Evolutionary conservation across 2,113 vertebrate species (phyloP), one percentile per base, ranked within the genome.

Genomic region (Penelope pileata): DNA sequence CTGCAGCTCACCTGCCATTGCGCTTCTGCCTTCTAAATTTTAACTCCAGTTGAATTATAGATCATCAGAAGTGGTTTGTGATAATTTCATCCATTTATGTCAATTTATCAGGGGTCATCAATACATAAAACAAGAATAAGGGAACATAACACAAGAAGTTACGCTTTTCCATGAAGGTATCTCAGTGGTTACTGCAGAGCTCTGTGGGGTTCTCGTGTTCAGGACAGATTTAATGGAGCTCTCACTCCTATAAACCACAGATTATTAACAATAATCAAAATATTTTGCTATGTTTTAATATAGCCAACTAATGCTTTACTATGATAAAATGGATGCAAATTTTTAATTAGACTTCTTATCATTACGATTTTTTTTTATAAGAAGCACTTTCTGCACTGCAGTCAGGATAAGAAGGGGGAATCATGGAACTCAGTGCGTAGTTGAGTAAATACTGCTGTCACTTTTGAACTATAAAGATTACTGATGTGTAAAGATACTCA

Each of bases 211-310:
- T 30, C 10, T 16, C 47, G 12, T 4, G 27, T 17, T 9, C 34
- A 51, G 29, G 58, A 32, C 29, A 84, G 48, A 96, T 83, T 94
- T 91, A 85, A 73, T 85, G 76, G 40, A 60, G 17, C 42, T 87
- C 36, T 79, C 73, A 43, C 42, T 78, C 48, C 53, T 84, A 34
- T 82, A 84, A 94, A 93, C 53, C 77, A 54, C 34, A 73, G 47
- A 27, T 86, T 90, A 86, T 82, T 93, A 42, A 30, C 62, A 91
- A 67, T 82, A 82, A 86, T 72, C 63, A 83, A 47, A 82, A 90
- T 95, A 89, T 85, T 88, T 84, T 91, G 83, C 69, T n/a, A 42
- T 77, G 68, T 48, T 87, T 53, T 58, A 29, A 27, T 47, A 68
- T 50, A 69, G 36, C 24, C 47, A 93, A 86, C 32, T 62, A 54